phyloP scores from a whole-genome alignment of 2,888 invertebrate genomes.

The Temnothorax rugatulus region DNA sequence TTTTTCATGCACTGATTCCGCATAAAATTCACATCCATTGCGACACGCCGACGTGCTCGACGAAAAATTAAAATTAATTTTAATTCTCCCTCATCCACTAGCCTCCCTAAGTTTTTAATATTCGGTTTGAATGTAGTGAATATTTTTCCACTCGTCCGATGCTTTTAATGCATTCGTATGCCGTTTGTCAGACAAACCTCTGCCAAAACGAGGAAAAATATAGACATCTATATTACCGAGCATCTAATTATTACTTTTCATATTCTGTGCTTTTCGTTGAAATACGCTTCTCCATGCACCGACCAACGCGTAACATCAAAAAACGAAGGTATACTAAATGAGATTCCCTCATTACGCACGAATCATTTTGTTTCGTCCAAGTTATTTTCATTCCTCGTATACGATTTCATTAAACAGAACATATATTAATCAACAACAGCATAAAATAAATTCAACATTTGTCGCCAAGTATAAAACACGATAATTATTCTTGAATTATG shows the following conservation, averaged over 20 bases:
- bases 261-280: conserved; percentile 10
- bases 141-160: conserved; percentile 23
- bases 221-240: not conserved
- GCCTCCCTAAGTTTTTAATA: conserved; percentile 40
- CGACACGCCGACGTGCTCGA: conserved; percentile 7
- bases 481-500: not conserved
- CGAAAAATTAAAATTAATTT: conserved; percentile 41
- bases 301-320: not conserved
- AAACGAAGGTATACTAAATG: conserved; percentile 3
- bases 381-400: conserved; percentile 14
- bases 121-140: conserved; percentile 15
- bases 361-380: conserved; percentile 6
- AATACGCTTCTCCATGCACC: not conserved
- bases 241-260: conserved; percentile 45
- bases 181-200: conserved; percentile 19
- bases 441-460: not conserved
- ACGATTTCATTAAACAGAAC: not conserved
- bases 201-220: conserved; percentile 6
- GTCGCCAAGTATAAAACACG: not conserved
- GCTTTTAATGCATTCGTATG: conserved; percentile 24
- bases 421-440: not conserved
- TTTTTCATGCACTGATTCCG: conserved; percentile 34
- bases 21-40: conserved; percentile 37
- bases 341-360: conserved; percentile 21
- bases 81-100: conserved; percentile 4